Evolutionary conservation across 2,113 vertebrate species (phyloP).

Genomic region (Mionectes macconnelli): DNA sequence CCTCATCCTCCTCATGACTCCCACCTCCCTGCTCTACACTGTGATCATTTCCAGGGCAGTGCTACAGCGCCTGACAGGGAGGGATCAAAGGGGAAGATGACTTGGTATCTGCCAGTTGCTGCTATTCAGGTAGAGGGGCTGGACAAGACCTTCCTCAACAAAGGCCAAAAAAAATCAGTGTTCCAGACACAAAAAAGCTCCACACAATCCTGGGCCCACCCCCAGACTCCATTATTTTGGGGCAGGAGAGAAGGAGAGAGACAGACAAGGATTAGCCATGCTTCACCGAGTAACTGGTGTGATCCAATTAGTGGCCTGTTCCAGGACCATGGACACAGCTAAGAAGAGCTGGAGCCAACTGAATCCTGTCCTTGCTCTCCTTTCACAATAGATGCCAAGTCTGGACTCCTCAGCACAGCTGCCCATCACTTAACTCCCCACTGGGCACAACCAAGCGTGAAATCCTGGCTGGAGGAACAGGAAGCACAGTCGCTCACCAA

Average conservation of each 20-base stretch:
- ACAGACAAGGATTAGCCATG: conserved; percentile 6
- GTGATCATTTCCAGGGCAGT: neutral
- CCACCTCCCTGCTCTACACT: neutral
- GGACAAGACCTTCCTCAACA: neutral
- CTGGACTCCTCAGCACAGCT: conserved; percentile 32
- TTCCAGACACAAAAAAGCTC: neutral
- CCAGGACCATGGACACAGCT: neutral
- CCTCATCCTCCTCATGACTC: too few species aligned
- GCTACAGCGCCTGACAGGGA: neutral
- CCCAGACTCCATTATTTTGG: neutral
- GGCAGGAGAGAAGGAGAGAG: neutral
- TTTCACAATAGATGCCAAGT: neutral
- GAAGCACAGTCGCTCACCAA: neutral
- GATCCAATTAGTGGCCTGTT: conserved; percentile 42
- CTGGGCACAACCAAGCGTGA: neutral
- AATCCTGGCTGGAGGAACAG: neutral
- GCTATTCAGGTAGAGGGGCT: neutral
- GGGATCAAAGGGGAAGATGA: neutral
- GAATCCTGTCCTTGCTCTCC: neutral
- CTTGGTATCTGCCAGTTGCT: neutral
- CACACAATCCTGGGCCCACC: neutral
- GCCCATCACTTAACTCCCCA: conserved; percentile 23
- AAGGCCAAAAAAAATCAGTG: neutral
- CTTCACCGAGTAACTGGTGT: neutral
- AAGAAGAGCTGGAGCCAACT: neutral